Evolutionary conservation across 1,140 invertebrate species (phyloP), one percentile per base, ranked within the genome.

Genomic region (Drosophila watanabei): DNA sequence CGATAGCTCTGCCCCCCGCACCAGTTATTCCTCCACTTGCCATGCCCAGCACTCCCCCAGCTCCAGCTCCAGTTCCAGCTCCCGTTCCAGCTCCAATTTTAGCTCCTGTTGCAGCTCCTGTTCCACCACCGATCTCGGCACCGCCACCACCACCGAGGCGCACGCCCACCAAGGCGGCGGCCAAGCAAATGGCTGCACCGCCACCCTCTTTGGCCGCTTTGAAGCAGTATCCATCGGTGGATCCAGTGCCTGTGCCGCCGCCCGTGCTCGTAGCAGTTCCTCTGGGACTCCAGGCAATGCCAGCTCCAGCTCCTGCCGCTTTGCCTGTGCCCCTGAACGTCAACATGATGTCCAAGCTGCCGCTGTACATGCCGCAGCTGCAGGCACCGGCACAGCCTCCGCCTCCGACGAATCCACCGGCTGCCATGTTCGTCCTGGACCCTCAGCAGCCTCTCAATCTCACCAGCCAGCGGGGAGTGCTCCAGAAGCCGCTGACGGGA

Each of bases 91-190:
- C 13, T 9, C 4, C 20, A 39, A 30, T 57, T 14, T 16, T 37
- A 11, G 43, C 59, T 35, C 16, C 39, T 14, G 37, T 57, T 14
- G 20, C 41, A 11, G 43, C 59, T 35, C 16, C 39, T 14, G 30
- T 46, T 60, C 6, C 63, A 0, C 2, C 11, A 16, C 75, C 66
- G 9, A 41, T 48, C 4, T 30, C 41, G 6, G 33, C 80, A 18
- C 16, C 49, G n/a, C 24, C 32, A 18, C 63, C 52, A 10, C 57
- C 54, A 30, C 43, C 65, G 1, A 30, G 57, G 30, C 62, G 79
- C n/a, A 91, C 86, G 28, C 78, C 85, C 56, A 89, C 85, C 35
- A 88, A 88, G 43, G 85, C 85, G 41, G 85, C 81, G 10, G 60
- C 72, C 66, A 88, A 89, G 30, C 85, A 89, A 69, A 79, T 90